phyloP scores from a whole-genome alignment of 1,140 invertebrate species.

The Caenorhabditis elegans region DNA sequence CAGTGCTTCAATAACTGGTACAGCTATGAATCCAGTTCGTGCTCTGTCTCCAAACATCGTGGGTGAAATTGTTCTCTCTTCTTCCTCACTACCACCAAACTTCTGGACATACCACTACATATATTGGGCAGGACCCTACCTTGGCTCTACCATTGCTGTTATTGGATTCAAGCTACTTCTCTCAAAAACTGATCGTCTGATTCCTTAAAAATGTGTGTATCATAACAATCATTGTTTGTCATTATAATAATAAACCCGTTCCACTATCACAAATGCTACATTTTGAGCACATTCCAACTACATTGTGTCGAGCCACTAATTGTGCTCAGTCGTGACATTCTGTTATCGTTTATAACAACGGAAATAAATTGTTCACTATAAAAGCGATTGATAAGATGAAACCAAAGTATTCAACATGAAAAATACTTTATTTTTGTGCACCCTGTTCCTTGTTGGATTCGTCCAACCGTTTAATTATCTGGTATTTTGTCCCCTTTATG shows the following conservation, averaged over 20 bases:
- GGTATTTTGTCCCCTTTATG: background rate
- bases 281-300: background rate
- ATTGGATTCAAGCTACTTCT: slow-evolving; percentile 1
- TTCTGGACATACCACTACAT: slow-evolving; percentile 67
- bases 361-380: background rate
- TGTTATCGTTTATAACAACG: background rate
- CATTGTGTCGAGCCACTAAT: background rate
- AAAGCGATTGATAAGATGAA: background rate
- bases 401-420: background rate
- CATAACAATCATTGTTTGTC: background rate
- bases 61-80: slow-evolving; percentile 33
- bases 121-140: slow-evolving; percentile 67
- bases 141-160: slow-evolving; percentile 61
- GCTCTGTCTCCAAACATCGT: slow-evolving; percentile 67
- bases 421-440: background rate
- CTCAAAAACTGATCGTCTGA: background rate
- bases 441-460: background rate
- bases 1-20: slow-evolving; percentile 63
- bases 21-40: slow-evolving; percentile 68
- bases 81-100: background rate
- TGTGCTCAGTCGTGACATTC: too few species aligned
- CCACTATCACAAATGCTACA: too few species aligned
- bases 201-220: background rate
- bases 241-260: too few species aligned
- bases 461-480: background rate